These are phyloP conservation scores for Sclerurus mexicanus DNA, from an alignment of 2,113 vertebrate species.

Conservation along the genomic window DNA sequence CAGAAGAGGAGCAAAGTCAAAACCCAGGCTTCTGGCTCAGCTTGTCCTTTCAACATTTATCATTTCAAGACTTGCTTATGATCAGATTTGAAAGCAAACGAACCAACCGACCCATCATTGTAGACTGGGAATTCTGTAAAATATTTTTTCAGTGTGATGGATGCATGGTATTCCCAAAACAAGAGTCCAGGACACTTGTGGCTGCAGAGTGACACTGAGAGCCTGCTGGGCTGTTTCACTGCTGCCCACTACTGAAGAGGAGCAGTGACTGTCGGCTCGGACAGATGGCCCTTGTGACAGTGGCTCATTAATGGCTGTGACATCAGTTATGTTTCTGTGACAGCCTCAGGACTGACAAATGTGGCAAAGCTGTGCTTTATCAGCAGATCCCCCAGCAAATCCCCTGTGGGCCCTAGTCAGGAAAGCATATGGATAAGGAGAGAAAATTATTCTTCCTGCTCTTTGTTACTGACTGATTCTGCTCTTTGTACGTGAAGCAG, in stretches of 20 bases:
- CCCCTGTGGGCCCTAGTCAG: background rate
- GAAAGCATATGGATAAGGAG: background rate
- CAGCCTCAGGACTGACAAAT: background rate
- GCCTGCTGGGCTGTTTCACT: background rate
- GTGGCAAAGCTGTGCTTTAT: conserved; percentile 26
- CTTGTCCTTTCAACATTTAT: background rate
- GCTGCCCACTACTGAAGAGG: background rate
- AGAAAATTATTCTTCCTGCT: conserved; percentile 27
- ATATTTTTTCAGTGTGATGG: background rate
- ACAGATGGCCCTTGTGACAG: background rate
- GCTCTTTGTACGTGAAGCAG: background rate
- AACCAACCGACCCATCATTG: background rate
- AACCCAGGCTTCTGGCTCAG: background rate
- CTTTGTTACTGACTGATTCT: background rate
- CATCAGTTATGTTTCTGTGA: background rate
- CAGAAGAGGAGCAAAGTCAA: background rate
- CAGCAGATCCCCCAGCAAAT: conserved; percentile 19
- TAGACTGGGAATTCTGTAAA: background rate
- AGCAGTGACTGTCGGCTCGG: background rate
- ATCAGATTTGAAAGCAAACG: background rate
- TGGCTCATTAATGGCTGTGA: background rate
- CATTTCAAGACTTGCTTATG: background rate
- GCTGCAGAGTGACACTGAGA: accelerated
- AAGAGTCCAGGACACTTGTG: background rate
- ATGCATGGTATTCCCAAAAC: background rate